Conservation (phyloP, 2,797 vertebrate species). For the Phylloscopus collybita region DNA sequence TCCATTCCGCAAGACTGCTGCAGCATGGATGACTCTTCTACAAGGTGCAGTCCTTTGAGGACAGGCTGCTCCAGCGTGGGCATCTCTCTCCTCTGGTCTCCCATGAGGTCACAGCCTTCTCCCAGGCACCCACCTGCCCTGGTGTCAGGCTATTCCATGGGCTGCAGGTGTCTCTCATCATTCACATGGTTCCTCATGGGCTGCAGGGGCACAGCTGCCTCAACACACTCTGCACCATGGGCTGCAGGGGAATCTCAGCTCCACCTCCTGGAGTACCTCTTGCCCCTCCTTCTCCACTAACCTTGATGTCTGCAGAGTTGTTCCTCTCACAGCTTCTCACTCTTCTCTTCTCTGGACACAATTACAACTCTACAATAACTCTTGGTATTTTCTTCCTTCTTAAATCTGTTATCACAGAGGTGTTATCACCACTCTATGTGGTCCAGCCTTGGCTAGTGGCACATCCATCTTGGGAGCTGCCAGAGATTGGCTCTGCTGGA, state of each 20-base stretch:
- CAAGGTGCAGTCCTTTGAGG: neutral
- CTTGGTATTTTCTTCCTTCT: neutral
- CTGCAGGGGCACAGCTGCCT: neutral
- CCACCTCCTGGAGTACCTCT: too few relatives aligned
- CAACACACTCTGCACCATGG: rapidly evolving
- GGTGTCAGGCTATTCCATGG: rapidly evolving
- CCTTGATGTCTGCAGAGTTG: neutral
- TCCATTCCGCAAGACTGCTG: neutral
- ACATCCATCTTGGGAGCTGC: neutral
- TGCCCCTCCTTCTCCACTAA: neutral
- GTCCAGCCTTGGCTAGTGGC: neutral
- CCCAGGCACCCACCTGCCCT: neutral
- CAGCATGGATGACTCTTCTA: neutral
- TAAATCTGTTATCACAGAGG: neutral
- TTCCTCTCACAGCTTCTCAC: neutral
- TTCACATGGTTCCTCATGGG: neutral
- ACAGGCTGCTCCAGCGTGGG: neutral
- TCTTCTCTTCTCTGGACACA: neutral
- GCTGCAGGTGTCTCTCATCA: neutral
- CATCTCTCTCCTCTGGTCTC: neutral
- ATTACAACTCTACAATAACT: neutral
- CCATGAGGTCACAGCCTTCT: too few relatives aligned
- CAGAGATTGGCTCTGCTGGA: neutral
- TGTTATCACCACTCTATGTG: too few relatives aligned
- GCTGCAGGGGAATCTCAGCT: neutral